phyloP scores from a whole-genome alignment of 2,797 vertebrate genomes.

The Leucoraja ocellata region DNA sequence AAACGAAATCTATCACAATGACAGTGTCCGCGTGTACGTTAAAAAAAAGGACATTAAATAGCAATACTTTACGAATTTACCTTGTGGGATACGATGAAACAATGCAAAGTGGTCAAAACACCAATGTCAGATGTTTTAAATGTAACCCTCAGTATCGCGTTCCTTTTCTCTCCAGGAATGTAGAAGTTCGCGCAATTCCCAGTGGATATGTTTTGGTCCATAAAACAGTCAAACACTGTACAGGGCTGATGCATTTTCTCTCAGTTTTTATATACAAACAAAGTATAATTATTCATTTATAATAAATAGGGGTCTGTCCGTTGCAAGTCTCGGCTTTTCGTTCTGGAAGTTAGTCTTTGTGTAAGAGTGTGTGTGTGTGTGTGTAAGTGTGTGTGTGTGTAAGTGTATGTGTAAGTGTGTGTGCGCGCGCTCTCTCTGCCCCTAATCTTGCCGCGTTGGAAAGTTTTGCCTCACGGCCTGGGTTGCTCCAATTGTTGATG shows the following conservation, averaged over 20 bases:
- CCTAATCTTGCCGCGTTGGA: slow-evolving; percentile 31
- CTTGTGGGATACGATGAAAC: neutral
- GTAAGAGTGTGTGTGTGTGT: neutral
- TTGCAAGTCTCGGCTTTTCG: slow-evolving; percentile 43
- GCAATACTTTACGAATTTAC: slow-evolving; percentile 34
- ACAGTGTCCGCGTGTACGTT: neutral
- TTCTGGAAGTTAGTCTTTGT: slow-evolving; percentile 40
- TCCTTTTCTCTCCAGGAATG: slow-evolving; percentile 43
- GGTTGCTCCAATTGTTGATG: slow-evolving; percentile 95
- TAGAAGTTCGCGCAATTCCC: slow-evolving; percentile 40
- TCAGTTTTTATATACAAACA: slow-evolving; percentile 55
- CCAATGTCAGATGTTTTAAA: neutral
- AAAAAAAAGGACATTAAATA: slow-evolving; percentile 32
- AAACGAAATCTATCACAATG: slow-evolving; percentile 19
- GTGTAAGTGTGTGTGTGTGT: slow-evolving; percentile 32
- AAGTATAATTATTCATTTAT: slow-evolving; percentile 43
- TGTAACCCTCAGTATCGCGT: neutral
- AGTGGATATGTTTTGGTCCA: slow-evolving; percentile 47
- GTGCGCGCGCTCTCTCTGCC: slow-evolving; percentile 23
- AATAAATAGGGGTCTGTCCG: slow-evolving; percentile 54
- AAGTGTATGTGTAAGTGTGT: neutral
- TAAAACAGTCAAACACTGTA: slow-evolving; percentile 47
- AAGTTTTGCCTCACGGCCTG: slow-evolving; percentile 64
- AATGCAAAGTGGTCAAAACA: slow-evolving; percentile 24
- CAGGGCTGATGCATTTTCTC: slow-evolving; percentile 41